Conservation (phyloP, 2,113 vertebrate genomes). For the Pterocles burchelli region DNA sequence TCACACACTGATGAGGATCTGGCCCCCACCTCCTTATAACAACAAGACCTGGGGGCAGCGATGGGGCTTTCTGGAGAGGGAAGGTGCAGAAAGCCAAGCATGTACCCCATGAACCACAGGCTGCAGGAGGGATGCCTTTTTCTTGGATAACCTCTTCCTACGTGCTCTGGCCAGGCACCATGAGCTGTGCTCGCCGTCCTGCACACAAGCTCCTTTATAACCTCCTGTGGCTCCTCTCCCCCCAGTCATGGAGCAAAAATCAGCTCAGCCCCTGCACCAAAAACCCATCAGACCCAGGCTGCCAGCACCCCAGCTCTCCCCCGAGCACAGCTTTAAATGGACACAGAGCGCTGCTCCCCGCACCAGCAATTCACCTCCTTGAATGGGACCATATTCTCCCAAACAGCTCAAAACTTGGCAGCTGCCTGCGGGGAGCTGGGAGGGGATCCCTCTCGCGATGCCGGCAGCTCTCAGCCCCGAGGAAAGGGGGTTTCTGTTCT, state of each 20-base stretch:
- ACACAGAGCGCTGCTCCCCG: not conserved
- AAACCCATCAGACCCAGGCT: not conserved
- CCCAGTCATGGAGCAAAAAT: not conserved
- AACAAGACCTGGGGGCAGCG: not conserved
- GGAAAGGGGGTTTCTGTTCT: slow-evolving; percentile 24
- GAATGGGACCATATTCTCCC: slow-evolving; percentile 29
- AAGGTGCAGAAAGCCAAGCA: not conserved
- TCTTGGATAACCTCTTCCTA: not conserved
- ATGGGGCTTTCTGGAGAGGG: not conserved
- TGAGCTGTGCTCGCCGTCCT: not conserved
- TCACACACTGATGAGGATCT: too few species aligned
- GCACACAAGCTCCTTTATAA: not conserved
- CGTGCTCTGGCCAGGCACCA: rapidly evolving
- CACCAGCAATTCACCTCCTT: not conserved
- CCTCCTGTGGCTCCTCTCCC: not conserved
- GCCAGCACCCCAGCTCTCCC: not conserved
- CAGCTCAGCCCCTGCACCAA: not conserved
- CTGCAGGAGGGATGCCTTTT: too few species aligned
- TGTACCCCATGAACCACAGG: not conserved
- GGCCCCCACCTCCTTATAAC: not conserved
- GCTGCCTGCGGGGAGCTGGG: not conserved
- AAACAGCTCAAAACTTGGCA: slow-evolving; percentile 61
- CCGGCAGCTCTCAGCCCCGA: rapidly evolving
- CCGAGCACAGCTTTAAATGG: not conserved
- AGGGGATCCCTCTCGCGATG: not conserved